Conservation (phyloP, 2,113 vertebrate genomes). For the Chaenocephalus aceratus region DNA sequence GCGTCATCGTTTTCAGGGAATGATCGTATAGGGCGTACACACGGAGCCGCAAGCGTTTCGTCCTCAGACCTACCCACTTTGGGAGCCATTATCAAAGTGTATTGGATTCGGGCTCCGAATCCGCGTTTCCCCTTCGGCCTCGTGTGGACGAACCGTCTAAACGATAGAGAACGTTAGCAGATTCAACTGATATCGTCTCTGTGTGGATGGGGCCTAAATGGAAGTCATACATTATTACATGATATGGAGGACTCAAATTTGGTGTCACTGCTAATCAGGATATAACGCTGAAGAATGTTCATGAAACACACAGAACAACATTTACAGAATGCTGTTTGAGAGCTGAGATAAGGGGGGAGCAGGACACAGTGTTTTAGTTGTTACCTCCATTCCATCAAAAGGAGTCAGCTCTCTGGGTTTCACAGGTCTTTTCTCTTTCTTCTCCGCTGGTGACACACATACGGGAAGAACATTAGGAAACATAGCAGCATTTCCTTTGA, state of each 20-base stretch:
- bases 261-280: background rate
- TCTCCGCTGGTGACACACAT: constrained; percentile 70
- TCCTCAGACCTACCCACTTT: no score
- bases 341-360: background rate
- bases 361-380: background rate
- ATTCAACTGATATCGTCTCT: no score
- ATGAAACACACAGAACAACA: background rate
- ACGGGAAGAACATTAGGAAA: background rate
- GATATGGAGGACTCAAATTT: background rate
- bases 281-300: background rate
- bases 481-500: background rate
- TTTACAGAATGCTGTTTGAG: background rate
- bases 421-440: constrained; percentile 90
- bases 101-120: no score
- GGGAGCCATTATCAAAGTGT: no score
- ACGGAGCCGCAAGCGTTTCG: no score
- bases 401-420: constrained; percentile 95
- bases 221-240: background rate
- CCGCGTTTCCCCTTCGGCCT: no score
- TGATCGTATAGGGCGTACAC: no score
- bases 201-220: no score
- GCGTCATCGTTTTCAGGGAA: no score
- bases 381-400: constrained; percentile 98
- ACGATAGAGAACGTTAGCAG: no score
- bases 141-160: no score